A percentile compares a stretch with the other conserved stretches of the same genome.
phyloP scores from a whole-genome alignment of 2,888 invertebrate genomes.

The Andrena marginata region DNA sequence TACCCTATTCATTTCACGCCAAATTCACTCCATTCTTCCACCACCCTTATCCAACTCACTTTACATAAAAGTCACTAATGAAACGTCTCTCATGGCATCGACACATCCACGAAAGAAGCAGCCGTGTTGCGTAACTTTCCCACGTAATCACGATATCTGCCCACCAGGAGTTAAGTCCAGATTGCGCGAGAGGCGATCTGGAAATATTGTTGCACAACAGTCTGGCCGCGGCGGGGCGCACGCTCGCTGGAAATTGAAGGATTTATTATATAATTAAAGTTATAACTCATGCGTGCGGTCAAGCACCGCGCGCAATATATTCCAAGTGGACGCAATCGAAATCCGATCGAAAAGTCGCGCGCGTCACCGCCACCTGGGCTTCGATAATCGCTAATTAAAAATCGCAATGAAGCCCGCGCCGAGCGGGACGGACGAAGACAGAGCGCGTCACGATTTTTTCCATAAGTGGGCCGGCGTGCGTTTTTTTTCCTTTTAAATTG shows the following conservation, averaged over 20 bases:
- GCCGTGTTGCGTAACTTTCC: background rate
- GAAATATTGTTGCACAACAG: constrained; percentile 21
- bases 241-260: constrained; percentile 36
- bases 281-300: constrained; percentile 53
- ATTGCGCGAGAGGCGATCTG: constrained; percentile 11
- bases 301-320: constrained; percentile 26
- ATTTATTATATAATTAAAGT: constrained; percentile 60
- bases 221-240: background rate
- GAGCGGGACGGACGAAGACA: constrained; percentile 4
- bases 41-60: background rate
- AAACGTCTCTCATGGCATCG: no score
- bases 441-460: constrained; percentile 55
- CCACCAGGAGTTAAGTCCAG: background rate
- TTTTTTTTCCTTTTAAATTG: constrained; percentile 53
- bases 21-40: background rate
- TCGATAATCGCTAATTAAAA: constrained; percentile 64
- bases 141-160: background rate
- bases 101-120: background rate
- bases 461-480: constrained; percentile 58
- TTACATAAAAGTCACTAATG: background rate
- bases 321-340: constrained; percentile 41
- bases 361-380: constrained; percentile 55
- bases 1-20: no score
- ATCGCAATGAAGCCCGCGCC: constrained; percentile 38
- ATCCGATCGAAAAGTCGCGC: constrained; percentile 43